Percentiles rank a stretch among this genome's conserved stretches.
Evolutionary conservation across 2,797 vertebrate genomes (phyloP).

Genomic region (Tangara arthus): DNA sequence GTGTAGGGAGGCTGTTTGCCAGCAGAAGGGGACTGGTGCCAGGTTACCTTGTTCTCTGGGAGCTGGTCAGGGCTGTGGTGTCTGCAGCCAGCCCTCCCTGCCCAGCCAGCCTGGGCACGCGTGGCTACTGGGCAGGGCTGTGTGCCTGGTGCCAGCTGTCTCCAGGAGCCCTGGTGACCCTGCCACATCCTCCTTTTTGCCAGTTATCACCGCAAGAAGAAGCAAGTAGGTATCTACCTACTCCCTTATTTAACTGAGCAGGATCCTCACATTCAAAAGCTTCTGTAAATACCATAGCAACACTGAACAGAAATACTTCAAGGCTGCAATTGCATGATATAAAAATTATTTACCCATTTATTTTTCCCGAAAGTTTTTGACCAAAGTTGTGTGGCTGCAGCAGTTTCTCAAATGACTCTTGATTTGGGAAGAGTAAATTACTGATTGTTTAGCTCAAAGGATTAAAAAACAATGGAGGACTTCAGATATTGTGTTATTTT

Average conservation of each 20-base stretch:
- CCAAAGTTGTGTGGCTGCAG: not conserved
- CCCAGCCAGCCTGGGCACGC: not conserved
- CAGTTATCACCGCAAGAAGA: not conserved
- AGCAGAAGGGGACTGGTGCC: not conserved
- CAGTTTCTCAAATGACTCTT: not conserved
- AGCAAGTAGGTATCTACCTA: not conserved
- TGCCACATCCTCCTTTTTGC: not conserved
- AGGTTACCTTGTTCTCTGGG: not conserved
- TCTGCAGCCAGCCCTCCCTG: not conserved
- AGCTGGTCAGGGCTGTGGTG: not conserved
- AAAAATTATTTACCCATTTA: not conserved
- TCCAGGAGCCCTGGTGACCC: not conserved
- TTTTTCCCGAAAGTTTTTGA: not conserved
- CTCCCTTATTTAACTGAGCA: not conserved
- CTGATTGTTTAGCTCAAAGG: not conserved
- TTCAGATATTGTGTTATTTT: slow-evolving; percentile 18
- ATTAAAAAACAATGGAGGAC: not conserved
- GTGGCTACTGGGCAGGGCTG: fast-evolving
- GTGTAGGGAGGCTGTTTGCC: not conserved
- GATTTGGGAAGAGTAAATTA: not conserved
- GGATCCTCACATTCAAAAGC: not conserved
- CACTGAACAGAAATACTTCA: not conserved
- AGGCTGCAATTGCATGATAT: fast-evolving
- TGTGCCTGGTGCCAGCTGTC: fast-evolving
- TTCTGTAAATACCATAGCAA: not conserved